Evolutionary conservation across 2,113 vertebrate species (phyloP), one percentile per base, ranked within the genome.

Genomic region (Zapornia atra): DNA sequence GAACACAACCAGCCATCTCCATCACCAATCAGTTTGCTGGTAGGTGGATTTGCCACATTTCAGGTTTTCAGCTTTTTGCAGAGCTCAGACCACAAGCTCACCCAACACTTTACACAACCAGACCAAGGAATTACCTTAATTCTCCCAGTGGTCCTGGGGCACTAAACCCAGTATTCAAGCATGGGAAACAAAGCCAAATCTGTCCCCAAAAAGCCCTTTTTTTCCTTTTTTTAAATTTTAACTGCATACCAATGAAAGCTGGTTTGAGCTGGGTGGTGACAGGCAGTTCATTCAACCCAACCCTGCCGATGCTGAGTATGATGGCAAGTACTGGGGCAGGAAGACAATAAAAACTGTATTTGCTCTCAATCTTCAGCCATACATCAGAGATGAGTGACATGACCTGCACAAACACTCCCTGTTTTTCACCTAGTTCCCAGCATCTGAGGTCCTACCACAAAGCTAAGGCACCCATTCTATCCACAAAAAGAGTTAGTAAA

Each of bases 21-120:
- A 87, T 11, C 81, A 20, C 61, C 15, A 36, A 68, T 59, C 61
- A 44, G 40, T 89, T 64, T 1, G 1, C 50, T 22, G 21, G 28
- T 29, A 21, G 20, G 3, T 2, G 5, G 66, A 84, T 72, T 59
- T 31, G 34, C 61, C 75, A 68, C 42, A 31, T 33, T 91, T 86
- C 46, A 64, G 51, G 24, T 70, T 75, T 75, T 12, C 31, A 17
- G 18, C 46, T 22, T 78, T 81, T 26, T 12, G 22, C 20, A 72
- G 53, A 70, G 50, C 72, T 40, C 17, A 9, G 22, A n/a, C 53
- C 36, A 29, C 1, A 19, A 88, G 34, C 73, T 78, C 5, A 1
- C 12, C 15, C 31, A 75, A n/a, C 44, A 26, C 16, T 14, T 20
- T 46, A 29, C 5, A 42, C 0, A 0, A 29, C 7, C 50, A 19